Percentiles rank a stretch among this genome's conserved stretches.
Conservation (phyloP, 2,797 vertebrate species). For the Parauchenoglanis punctatus region DNA sequence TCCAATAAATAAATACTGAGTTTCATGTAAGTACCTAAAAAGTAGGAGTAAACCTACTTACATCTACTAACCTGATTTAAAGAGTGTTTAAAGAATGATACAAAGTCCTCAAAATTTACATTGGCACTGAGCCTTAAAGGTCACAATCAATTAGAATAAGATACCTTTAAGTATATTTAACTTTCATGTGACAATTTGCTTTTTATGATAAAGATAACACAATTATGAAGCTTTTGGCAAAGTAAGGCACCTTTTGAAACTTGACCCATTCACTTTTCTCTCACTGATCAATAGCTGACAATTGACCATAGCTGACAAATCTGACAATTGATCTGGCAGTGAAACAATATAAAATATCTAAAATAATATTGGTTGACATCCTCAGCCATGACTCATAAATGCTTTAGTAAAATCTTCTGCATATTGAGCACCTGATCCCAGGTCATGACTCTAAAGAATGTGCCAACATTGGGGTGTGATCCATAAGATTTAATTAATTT, state of each 20-base stretch:
- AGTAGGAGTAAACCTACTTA: background rate
- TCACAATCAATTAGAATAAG: background rate
- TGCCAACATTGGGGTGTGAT: background rate
- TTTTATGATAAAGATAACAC: conserved; percentile 5
- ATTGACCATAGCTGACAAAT: too few species aligned
- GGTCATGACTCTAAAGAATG: background rate
- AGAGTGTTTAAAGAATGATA: background rate
- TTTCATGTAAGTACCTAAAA: background rate
- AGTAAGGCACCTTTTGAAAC: background rate
- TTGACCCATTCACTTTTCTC: background rate
- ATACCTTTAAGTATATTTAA: background rate
- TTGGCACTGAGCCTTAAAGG: background rate
- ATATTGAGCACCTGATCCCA: background rate
- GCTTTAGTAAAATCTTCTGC: background rate
- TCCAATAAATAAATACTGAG: background rate
- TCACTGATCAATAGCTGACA: background rate
- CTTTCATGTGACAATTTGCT: background rate
- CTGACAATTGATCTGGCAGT: background rate
- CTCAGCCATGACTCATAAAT: too few species aligned
- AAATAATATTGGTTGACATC: too few species aligned
- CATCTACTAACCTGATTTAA: background rate
- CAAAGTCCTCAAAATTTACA: background rate
- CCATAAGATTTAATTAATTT: background rate
- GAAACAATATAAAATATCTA: background rate
- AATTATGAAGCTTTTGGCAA: background rate